A percentile compares a stretch with the other conserved stretches of the same genome.
Evolutionary conservation across 35 echinoderm and acorn worm species (phyloP).

Genomic region (Eucidaris tribuloides): DNA sequence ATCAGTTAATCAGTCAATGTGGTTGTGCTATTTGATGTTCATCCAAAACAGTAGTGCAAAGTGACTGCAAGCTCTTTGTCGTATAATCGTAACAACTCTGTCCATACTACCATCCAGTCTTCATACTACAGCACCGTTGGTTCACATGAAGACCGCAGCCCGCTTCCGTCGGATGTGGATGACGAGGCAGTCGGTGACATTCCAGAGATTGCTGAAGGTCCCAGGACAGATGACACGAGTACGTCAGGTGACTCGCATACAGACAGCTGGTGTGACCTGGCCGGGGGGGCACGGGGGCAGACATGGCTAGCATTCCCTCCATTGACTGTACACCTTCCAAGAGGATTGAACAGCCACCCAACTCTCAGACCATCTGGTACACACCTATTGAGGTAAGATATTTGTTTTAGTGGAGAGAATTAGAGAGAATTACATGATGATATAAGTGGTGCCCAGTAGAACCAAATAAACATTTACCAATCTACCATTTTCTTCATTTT

Average conservation of each 20-base stretch:
- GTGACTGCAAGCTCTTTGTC: background rate
- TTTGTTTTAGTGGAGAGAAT: too few relatives aligned
- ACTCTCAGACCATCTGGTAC: constrained; percentile 16
- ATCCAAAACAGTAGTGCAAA: background rate
- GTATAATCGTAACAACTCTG: background rate
- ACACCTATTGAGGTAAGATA: constrained; percentile 18
- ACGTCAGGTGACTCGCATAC: background rate
- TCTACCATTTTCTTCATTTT: too few relatives aligned
- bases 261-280: constrained; percentile 28
- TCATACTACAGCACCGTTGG: constrained; percentile 43
- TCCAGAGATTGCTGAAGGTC: background rate
- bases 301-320: constrained; percentile 7
- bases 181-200: background rate
- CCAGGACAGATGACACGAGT: background rate
- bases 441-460: too few relatives aligned
- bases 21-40: too few relatives aligned
- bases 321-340: background rate
- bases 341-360: background rate
- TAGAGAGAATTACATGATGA: too few relatives aligned
- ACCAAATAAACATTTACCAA: too few relatives aligned
- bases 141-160: constrained; percentile 25
- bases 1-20: too few relatives aligned
- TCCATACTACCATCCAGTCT: background rate
- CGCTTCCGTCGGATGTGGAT: background rate
- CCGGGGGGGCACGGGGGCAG: background rate